phyloP scores from a whole-genome alignment of 1,140 invertebrate genomes.

The Hirudo medicinalis region DNA sequence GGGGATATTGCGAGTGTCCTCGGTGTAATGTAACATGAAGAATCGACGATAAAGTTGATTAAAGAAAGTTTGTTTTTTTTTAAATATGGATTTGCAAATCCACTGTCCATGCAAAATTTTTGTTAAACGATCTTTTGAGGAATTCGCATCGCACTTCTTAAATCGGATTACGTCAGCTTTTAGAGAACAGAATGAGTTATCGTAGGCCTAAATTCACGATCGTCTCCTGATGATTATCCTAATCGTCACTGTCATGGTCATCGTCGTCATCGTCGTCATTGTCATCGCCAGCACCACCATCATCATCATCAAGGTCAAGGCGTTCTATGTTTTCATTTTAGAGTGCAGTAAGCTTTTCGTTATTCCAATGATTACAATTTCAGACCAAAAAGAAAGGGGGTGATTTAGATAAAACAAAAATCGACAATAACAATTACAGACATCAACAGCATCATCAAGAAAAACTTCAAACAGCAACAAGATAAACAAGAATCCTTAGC shows the following conservation, averaged over 20 bases:
- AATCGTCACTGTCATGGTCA: not conserved
- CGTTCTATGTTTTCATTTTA: too few relatives aligned
- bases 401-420: not conserved
- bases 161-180: too few relatives aligned
- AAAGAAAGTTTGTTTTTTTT: not conserved
- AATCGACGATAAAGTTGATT: too few relatives aligned
- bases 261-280: not conserved
- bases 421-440: not conserved
- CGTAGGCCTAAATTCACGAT: not conserved
- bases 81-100: too few relatives aligned
- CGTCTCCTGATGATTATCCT: not conserved
- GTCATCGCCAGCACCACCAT: not conserved
- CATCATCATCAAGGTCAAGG: not conserved
- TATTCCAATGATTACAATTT: slow-evolving; percentile 15
- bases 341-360: too few relatives aligned
- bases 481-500: too few relatives aligned
- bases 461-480: too few relatives aligned
- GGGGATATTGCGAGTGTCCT: too few relatives aligned
- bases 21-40: too few relatives aligned
- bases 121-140: not conserved
- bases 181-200: not conserved
- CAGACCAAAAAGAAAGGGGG: not conserved
- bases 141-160: not conserved
- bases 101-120: not conserved
- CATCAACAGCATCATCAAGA: too few relatives aligned